Base-by-base conservation (phyloP, 2,113 vertebrate species). In the Clinocottus analis region DNA sequence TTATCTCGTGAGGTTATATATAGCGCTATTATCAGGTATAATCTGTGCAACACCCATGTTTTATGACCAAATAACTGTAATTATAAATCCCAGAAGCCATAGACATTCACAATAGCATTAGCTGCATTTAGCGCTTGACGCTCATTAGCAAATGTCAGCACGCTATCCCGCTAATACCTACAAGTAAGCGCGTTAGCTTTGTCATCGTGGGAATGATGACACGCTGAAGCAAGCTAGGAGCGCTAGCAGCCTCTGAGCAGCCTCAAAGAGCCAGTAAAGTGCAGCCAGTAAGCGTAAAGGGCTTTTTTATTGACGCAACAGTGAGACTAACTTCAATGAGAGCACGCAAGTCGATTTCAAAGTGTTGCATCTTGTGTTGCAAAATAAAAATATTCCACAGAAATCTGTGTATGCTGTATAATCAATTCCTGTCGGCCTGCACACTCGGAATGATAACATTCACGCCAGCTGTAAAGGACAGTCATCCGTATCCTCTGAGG, bases 401-500 rank as follows among this genome's bases (percentile, higher is more conserved):
- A 59, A 58, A 59, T 72, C 13, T 59, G 62, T 61, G 5, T 21
- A 39, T 0, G 7, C 17, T 25, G 61, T 29, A 27, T 47, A 77
- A 72, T 80, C 71, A n/a, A 31, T 66, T 79, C 69, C 59, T 64
- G 51, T 53, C 67, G 43, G 29, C 14, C 65, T 59, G 7, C 51
- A 43, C 55, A 47, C 56, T 53, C n/a, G n/a, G 72, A 16, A 27
- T 35, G 31, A 41, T 56, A 56, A 72, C 68, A 71, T 70, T 59
- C n/a, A 49, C 21, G 27, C 41, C 21, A n/a, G 29, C 12, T 41
- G 55, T 71, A 45, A 41, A 77, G 81, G 29, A 74, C 21, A 21
- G 47, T n/a, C 11, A 10, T 84, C 60, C 62, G 73, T 61, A 75
- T 87, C 64, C 67, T 62, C n/a, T 45, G 21, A 73, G 72, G 10